Conservation (phyloP, 2,888 invertebrate genomes). For the Drosophila suboccidentalis region DNA sequence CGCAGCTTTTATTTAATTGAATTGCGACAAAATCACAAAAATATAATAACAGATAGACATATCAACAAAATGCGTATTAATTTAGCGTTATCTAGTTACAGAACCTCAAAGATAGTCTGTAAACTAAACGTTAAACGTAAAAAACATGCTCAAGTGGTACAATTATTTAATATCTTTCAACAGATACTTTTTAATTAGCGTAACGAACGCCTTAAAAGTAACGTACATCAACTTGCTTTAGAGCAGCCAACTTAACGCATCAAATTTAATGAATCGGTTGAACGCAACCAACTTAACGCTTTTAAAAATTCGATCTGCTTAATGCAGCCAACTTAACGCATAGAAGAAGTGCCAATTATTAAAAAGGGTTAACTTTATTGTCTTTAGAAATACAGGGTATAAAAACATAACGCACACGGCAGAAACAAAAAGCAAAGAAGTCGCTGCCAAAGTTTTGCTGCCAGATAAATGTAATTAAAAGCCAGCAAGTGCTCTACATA, state of each 20-base stretch:
- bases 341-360: background rate
- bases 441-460: constrained; percentile 61
- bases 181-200: constrained; percentile 5
- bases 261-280: background rate
- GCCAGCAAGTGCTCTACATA: constrained; percentile 40
- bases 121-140: background rate
- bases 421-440: constrained; percentile 34
- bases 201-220: background rate
- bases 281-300: background rate
- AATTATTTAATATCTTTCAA: constrained; percentile 7
- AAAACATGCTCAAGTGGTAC: constrained; percentile 5
- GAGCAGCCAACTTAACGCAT: constrained; percentile 15
- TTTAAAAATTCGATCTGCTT: background rate
- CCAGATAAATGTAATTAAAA: constrained; percentile 78
- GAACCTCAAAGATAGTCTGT: constrained; percentile 26
- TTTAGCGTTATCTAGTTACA: constrained; percentile 1
- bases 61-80: constrained; percentile 44
- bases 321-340: background rate
- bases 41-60: constrained; percentile 61
- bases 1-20: constrained; percentile 69
- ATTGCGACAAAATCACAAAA: constrained; percentile 53
- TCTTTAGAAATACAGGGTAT: constrained; percentile 26
- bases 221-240: background rate
- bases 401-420: constrained; percentile 48
- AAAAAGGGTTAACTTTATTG: background rate